These are phyloP conservation scores for Arbacia lixula DNA, from an alignment of 53 echinoderm and acorn worm species.

Conservation along the genomic window DNA sequence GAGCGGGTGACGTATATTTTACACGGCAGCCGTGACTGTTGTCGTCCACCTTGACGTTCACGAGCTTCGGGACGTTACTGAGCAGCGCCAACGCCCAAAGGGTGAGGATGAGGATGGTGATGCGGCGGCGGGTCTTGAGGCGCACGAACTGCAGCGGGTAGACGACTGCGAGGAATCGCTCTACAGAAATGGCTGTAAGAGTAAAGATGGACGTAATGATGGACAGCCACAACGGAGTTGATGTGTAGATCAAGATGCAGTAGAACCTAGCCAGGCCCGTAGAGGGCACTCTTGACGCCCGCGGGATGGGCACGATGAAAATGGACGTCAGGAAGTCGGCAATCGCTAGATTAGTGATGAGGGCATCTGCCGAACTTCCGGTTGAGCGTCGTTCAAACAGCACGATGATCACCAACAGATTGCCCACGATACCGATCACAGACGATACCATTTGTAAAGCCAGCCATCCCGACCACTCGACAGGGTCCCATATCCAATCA, in stretches of 20 bases:
- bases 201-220: constrained; percentile 9
- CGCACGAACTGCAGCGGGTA: constrained; percentile 7
- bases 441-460: background rate
- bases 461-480: constrained; percentile 23
- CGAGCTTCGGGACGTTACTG: background rate
- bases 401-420: constrained; percentile 17
- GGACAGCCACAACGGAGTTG: constrained; percentile 16
- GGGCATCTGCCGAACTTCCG: background rate
- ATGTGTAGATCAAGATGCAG: constrained; percentile 26
- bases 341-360: constrained; percentile 6
- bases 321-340: constrained; percentile 34
- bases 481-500: constrained; percentile 11
- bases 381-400: background rate
- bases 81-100: background rate
- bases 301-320: constrained; percentile 12
- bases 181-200: constrained; percentile 29
- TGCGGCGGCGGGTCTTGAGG: background rate
- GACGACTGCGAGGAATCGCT: constrained; percentile 20
- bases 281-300: background rate
- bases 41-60: constrained; percentile 10
- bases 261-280: background rate
- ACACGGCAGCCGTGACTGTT: background rate
- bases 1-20: background rate
- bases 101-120: background rate
- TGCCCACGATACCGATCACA: constrained; percentile 13